Base-by-base conservation (phyloP, 2,797 vertebrate species). In the Netta rufina region DNA sequence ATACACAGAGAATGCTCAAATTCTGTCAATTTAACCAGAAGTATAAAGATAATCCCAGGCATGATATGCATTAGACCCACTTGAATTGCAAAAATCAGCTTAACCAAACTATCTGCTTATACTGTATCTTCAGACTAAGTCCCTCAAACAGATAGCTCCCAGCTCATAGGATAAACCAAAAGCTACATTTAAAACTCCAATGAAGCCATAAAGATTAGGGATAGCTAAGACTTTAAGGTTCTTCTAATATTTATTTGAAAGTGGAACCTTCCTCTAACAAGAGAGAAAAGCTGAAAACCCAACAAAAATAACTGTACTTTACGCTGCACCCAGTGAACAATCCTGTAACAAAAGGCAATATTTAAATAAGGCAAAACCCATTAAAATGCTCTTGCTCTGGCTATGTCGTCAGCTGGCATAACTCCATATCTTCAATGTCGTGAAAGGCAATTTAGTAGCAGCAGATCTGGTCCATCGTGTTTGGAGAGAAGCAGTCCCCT, bases 1-100 rank as follows among this genome's bases (percentile, higher is more conserved):
- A 66, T 24, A 65, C 25, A 76, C 54, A 83, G 32, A 75, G 81
- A 92, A 84, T 93, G 84, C 61, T 90, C 56, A 72, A 93, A 71
- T 96, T 97, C 89, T 94, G 67, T 87, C 78, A 72, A 81, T 78
- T 93, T 94, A 96, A 92, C 43, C 91, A 73, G 43, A 73, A 94
- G n/a, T 80, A 53, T 84, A 79, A 96, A 45, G 83, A 96, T 96
- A 96, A 97, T 96, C 92, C 83, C 66, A 38, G 30, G 30, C 58
- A 89, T 92, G 90, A 96, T 82, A 73, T 79, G 84, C 84, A 95
- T 92, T 87, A 93, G 89, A 90, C 64, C 22, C 84, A 84, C 49
- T 95, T 72, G 92, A 86, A 84, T 53, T 84, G 83, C 76, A 90
- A 61, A 97, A 96, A 96, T 96, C 89, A 87, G 92, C 90, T 96